Evolutionary conservation across 1,140 invertebrate genomes (phyloP).

Genomic region (Halesus radiatus): DNA sequence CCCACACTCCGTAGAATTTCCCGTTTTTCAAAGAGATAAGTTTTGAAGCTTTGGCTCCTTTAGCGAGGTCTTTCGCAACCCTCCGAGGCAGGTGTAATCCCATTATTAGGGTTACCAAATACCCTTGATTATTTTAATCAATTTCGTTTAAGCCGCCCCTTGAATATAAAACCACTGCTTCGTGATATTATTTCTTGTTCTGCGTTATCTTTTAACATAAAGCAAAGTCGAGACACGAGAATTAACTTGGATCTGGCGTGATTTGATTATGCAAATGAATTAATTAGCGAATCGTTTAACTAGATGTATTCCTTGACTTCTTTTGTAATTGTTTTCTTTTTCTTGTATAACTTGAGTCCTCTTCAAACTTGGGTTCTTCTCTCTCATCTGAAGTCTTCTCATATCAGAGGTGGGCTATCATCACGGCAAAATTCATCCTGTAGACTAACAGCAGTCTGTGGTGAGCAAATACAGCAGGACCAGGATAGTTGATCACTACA

Average conservation of each 20-base stretch:
- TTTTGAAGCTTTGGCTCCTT: constrained; percentile 30
- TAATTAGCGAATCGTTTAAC: too few species aligned
- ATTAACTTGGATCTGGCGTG: background rate
- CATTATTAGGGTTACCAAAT: constrained; percentile 30
- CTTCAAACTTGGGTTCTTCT: too few species aligned
- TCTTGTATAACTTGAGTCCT: too few species aligned
- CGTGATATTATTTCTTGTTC: background rate
- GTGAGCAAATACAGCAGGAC: too few species aligned
- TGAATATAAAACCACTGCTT: constrained; percentile 9
- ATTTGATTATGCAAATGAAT: too few species aligned
- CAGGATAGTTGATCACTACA: too few species aligned
- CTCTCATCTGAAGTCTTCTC: too few species aligned
- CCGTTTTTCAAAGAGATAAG: constrained; percentile 41
- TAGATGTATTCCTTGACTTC: too few species aligned
- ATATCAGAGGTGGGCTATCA: too few species aligned
- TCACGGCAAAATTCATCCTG: too few species aligned
- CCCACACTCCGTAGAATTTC: constrained; percentile 6
- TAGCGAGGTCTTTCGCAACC: constrained; percentile 28
- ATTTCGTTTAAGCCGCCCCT: constrained; percentile 6
- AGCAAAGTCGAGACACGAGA: background rate
- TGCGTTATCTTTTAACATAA: background rate
- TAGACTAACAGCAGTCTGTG: too few species aligned
- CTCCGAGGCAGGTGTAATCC: constrained; percentile 36
- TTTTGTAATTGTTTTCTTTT: too few species aligned
- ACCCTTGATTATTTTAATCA: constrained; percentile 19